These are phyloP conservation scores for Drosophila paranaensis DNA, from an alignment of 2,888 invertebrate genomes.

Conservation along the genomic window DNA sequence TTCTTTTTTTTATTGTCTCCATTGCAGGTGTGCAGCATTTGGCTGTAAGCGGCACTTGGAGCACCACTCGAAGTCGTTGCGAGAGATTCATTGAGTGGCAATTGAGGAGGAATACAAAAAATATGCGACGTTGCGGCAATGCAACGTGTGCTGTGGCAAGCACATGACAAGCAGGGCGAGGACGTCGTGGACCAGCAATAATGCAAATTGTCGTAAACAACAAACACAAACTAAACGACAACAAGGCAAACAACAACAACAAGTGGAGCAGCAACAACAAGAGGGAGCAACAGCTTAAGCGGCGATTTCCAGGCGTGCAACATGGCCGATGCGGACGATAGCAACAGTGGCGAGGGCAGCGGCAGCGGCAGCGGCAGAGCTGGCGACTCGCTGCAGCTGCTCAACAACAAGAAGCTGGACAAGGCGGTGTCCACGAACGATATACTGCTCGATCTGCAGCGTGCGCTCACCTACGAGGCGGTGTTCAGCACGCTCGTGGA, in stretches of 20 bases:
- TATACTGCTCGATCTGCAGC: conserved; percentile 82
- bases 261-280: conserved; percentile 27
- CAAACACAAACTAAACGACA: conserved; percentile 29
- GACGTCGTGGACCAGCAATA: conserved; percentile 46
- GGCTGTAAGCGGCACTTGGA: conserved; percentile 62
- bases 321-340: conserved; percentile 77
- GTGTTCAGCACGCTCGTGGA: conserved; percentile 84
- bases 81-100: conserved; percentile 36
- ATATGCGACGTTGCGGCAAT: conserved; percentile 41
- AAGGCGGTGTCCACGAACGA: conserved; percentile 85
- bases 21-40: conserved; percentile 60
- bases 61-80: conserved; percentile 48
- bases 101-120: conserved; percentile 34
- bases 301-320: conserved; percentile 19
- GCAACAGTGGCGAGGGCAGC: conserved; percentile 63
- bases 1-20: conserved; percentile 27
- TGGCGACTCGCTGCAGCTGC: conserved; percentile 49
- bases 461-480: conserved; percentile 84
- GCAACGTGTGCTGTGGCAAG: conserved; percentile 45
- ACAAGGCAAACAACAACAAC: conserved; percentile 5
- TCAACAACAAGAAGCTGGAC: conserved; percentile 82
- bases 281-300: conserved; percentile 38
- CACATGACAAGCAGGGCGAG: conserved; percentile 62
- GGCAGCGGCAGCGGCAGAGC: conserved; percentile 37
- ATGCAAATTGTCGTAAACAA: conserved; percentile 71